phyloP scores from a whole-genome alignment of 2,113 vertebrate genomes.

The Pseudopodoces humilis region DNA sequence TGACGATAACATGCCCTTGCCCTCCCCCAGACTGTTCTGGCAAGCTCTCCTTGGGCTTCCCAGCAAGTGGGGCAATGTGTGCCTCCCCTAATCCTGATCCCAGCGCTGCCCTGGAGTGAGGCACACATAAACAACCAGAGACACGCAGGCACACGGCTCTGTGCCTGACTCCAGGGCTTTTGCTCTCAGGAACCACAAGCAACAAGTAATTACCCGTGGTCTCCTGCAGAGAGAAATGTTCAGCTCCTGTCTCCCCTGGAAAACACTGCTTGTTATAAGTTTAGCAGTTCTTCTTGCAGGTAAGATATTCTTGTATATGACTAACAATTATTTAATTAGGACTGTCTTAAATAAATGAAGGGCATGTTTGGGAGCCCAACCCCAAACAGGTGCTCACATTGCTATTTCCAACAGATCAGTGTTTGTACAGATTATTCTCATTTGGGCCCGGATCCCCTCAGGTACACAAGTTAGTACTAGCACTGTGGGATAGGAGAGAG shows the following conservation, averaged over 20 bases:
- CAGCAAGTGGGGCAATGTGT: not conserved
- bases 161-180: not conserved
- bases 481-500: not conserved
- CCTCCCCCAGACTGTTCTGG: not conserved
- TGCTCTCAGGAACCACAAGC: not conserved
- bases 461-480: not conserved
- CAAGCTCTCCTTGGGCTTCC: not conserved
- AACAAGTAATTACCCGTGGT: not conserved
- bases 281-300: not conserved
- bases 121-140: not conserved
- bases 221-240: not conserved
- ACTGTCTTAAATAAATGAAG: not conserved
- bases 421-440: not conserved
- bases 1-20: not conserved
- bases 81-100: not conserved
- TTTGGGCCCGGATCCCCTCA: not conserved
- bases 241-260: not conserved
- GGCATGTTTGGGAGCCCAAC: not conserved
- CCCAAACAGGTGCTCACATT: fast-evolving
- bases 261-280: not conserved
- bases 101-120: fast-evolving
- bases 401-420: not conserved
- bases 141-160: not conserved
- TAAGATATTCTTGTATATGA: not conserved
- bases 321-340: not conserved